These are phyloP conservation scores for Dendrocincla fuliginosa DNA, from an alignment of 2,797 vertebrate genomes.

Conservation along the genomic window DNA sequence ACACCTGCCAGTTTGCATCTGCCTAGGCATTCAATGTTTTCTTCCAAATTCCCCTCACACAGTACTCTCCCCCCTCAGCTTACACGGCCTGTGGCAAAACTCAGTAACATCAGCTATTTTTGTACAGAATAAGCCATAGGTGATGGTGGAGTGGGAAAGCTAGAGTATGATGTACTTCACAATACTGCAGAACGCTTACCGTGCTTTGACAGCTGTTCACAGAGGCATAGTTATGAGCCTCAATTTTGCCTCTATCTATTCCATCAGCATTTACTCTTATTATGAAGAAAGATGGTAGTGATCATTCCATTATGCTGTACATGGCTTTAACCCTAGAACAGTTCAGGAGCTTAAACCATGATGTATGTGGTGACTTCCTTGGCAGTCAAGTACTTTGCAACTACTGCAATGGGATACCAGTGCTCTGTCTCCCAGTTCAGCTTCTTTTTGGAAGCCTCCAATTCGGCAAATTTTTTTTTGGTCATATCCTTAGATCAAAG, in stretches of 20 bases:
- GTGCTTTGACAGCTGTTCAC: slow-evolving; percentile 22
- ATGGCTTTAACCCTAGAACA: neutral
- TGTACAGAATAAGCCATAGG: neutral
- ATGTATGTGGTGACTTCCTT: neutral
- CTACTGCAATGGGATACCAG: rapidly evolving
- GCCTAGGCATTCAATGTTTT: neutral
- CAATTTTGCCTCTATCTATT: slow-evolving; percentile 7
- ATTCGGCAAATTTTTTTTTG: neutral
- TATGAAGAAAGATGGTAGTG: neutral
- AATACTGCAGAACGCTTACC: neutral
- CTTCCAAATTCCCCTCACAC: neutral
- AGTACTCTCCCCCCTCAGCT: neutral
- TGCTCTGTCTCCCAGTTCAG: neutral
- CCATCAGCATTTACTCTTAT: neutral
- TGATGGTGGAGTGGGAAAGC: neutral
- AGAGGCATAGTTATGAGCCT: neutral
- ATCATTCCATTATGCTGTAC: neutral
- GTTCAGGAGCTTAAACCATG: neutral
- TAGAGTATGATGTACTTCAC: neutral
- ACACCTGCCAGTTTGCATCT: slow-evolving; percentile 61
- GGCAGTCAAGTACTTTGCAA: neutral
- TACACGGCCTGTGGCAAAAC: neutral
- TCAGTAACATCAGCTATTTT: slow-evolving; percentile 25
- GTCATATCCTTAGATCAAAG: neutral
- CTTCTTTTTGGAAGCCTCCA: neutral